Base-by-base conservation (phyloP, 2,797 vertebrate genomes). In the Acanthurus lineatus region DNA sequence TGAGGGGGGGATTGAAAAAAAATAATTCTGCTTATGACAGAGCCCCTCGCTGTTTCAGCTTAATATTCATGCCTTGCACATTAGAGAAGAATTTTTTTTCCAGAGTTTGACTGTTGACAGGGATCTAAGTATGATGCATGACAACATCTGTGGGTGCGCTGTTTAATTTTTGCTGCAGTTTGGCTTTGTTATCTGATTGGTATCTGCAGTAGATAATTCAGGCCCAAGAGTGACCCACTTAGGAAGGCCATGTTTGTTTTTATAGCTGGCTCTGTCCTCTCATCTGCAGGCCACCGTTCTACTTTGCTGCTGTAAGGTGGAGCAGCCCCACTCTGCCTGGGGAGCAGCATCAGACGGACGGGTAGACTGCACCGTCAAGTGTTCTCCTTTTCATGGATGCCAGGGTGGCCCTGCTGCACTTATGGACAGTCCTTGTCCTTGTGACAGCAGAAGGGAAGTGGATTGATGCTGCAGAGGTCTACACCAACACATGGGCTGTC, bases 401-500 rank as follows among this genome's bases (percentile, higher is more conserved):
- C 95, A 94, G 94, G 91, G 96, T 94, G 94, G 89, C 89, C 88
- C 94, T 96, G 92, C 92, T 95, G 88, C 95, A 95, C 87, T 91
- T 96, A 83, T 96, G 97, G 96, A 94, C 96, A 89, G 91, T 92
- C 87, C 90, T 94, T 90, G 93, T 95, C 92, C 91, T 95, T 89
- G 90, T 96, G 71, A 67, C 90, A 81, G 86, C 94, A 72, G 89
- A 94, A 73, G 84, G 79, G 68, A 92, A 77, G 75, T 90, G 88
- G 77, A 82, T 75, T 74, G 77, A 88, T 42, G 76, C 77, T 3
- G 86, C 96, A 81, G 94, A 89, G 69, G 83, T 99, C 88, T 99
- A 96, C 93, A 99, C 96, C 89, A 99, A 99, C 89, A 94, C 97
- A 8, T 99, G 98, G 98, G 98, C 98, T 0, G 97, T 98, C 89